Evolutionary conservation across 1,140 invertebrate species (phyloP).

Genomic region (Pseudomyrmex cubaensis): DNA sequence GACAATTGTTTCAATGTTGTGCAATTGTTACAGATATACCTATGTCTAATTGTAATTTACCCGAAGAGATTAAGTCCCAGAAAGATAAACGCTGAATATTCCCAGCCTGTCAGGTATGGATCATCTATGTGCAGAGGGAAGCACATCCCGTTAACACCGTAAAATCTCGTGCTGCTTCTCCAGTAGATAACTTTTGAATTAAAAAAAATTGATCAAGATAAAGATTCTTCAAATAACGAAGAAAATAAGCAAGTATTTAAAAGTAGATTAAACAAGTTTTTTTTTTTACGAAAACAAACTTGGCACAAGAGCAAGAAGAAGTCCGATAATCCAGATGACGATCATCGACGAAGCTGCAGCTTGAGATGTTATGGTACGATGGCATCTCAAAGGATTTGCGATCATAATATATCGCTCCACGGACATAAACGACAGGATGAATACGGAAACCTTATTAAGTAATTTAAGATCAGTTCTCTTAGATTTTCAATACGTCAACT

Average conservation of each 20-base stretch:
- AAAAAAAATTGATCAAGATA: background rate
- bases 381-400: slow-evolving; percentile 88
- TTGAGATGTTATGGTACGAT: slow-evolving; percentile 86
- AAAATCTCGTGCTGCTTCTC: slow-evolving; percentile 88
- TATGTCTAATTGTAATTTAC: slow-evolving; percentile 77
- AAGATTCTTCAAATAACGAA: background rate
- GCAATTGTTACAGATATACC: no score
- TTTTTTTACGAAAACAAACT: slow-evolving; percentile 78
- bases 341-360: slow-evolving; percentile 86
- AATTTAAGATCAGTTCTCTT: slow-evolving; percentile 30
- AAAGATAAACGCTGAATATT: slow-evolving; percentile 91
- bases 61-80: slow-evolving; percentile 88
- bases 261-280: background rate
- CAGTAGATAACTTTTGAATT: slow-evolving; percentile 85
- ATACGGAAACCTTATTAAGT: slow-evolving; percentile 87
- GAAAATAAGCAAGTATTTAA: background rate
- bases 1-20: no score
- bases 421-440: slow-evolving; percentile 92
- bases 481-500: background rate
- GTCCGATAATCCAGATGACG: slow-evolving; percentile 88
- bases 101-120: slow-evolving; percentile 89
- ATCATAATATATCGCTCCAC: slow-evolving; percentile 91
- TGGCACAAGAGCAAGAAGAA: slow-evolving; percentile 89
- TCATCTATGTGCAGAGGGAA: slow-evolving; percentile 91
- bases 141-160: slow-evolving; percentile 90